Conservation (phyloP, 2,888 invertebrate genomes). For the Agriotes lineatus region DNA sequence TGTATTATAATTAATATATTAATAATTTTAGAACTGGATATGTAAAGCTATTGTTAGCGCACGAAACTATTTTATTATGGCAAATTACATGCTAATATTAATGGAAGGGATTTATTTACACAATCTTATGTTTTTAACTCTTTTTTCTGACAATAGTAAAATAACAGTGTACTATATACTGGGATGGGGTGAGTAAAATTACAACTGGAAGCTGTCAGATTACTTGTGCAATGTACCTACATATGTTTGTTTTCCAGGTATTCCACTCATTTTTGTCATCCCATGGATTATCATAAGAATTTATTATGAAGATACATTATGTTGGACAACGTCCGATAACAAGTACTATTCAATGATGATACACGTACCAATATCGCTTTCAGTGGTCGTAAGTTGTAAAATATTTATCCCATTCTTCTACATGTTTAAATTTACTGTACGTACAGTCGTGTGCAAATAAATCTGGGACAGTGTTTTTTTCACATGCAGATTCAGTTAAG, state of each 20-base stretch:
- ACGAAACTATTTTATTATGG: conserved; percentile 74
- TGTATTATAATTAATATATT: no score
- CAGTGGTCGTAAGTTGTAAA: conserved; percentile 69
- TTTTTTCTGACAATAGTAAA: conserved; percentile 73
- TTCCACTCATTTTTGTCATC: conserved; percentile 70
- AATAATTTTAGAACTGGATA: conserved; percentile 71
- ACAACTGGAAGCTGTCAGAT: not conserved
- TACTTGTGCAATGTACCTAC: no score
- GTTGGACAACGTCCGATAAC: conserved; percentile 72
- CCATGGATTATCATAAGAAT: conserved; percentile 72
- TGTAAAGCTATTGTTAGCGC: conserved; percentile 74
- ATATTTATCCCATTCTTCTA: not conserved
- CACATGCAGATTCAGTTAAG: no score
- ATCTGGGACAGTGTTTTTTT: no score
- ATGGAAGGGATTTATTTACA: conserved; percentile 80
- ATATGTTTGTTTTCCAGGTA: no score
- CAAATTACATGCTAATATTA: conserved; percentile 78
- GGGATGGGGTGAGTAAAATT: conserved; percentile 74
- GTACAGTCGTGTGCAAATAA: no score
- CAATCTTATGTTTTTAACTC: conserved; percentile 74
- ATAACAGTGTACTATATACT: conserved; percentile 71
- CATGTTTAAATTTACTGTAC: not conserved
- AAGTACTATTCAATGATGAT: conserved; percentile 68
- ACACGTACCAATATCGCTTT: conserved; percentile 70
- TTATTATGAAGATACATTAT: conserved; percentile 69